Base-by-base conservation (phyloP, 2,797 vertebrate genomes). In the Siniperca undulata region DNA sequence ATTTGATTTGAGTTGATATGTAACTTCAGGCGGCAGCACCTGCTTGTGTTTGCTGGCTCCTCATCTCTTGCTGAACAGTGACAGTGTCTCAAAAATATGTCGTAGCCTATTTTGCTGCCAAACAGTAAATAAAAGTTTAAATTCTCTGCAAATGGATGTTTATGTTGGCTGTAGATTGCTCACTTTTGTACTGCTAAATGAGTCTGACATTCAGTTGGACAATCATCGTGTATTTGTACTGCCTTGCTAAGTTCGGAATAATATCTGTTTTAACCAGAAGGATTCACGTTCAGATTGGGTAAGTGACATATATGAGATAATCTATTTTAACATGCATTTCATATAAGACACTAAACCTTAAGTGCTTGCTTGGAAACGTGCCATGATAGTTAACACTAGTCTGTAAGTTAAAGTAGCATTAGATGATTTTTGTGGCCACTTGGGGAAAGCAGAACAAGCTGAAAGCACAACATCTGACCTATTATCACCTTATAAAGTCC, bases 31-130 rank as follows among this genome's bases (percentile, higher is more conserved):
- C 27, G 40, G n/a, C 22, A 64, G 70, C 27, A 78, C 50, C 62
- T 78, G 70, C 40, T 60, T 38, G 61, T 30, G 30, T 72, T 64
- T 48, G 38, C 46, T 14, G 65, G 19, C 61, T 53, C 40, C 7
- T 67, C 27, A 1, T 68, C 42, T 48, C 46, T 55, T 1, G 13
- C 65, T 10, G 40, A 73, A 17, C 42, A 46, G 36, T 9, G 20
- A 70, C 44, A 11, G 36, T 2, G 10, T 42, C 36, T 46, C 9
- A 19, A 14, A 68, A 14, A 62, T 68, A 44, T 27, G 22, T 14
- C 34, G n/a, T 0, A 3, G 7, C 9, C 8, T 19, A 1, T 55
- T 40, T 36, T 24, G 17, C 64, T 76, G 69, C 56, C 40, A 64
- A 44, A 55, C 19, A 13, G 6, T 46, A 34, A 40, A 76, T 42